phyloP scores from a whole-genome alignment of 2,797 vertebrate genomes.

The Pangasius macronema region DNA sequence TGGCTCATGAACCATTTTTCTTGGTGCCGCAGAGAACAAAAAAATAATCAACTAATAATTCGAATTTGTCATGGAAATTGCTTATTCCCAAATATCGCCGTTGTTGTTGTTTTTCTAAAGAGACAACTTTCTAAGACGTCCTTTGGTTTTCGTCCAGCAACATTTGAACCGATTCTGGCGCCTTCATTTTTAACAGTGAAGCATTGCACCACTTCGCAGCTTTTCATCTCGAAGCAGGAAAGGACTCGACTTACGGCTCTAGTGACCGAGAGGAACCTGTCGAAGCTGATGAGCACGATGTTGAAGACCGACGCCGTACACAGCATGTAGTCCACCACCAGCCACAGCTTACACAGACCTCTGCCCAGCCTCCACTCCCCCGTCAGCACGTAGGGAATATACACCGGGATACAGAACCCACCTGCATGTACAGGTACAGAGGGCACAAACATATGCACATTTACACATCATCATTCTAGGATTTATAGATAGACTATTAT shows the following conservation, averaged over 20 bases:
- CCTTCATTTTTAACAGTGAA: background rate
- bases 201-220: background rate
- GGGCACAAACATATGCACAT: background rate
- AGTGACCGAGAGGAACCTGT: conserved; percentile 76
- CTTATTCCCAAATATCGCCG: no score
- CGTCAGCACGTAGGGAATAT: conserved; percentile 76
- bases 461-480: background rate
- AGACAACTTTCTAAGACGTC: no score
- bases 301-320: conserved; percentile 78
- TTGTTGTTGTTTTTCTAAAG: no score
- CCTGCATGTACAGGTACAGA: conserved; percentile 44
- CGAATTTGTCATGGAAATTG: no score
- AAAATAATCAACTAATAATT: background rate
- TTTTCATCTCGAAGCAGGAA: background rate
- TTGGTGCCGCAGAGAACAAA: background rate
- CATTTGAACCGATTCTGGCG: background rate
- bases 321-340: conserved; percentile 75
- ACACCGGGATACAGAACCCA: conserved; percentile 77
- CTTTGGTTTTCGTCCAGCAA: no score
- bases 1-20: background rate
- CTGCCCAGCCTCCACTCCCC: conserved; percentile 73
- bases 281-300: conserved; percentile 79
- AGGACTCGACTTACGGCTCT: conserved; percentile 66
- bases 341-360: conserved; percentile 75
- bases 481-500: background rate